phyloP scores from a whole-genome alignment of 2,888 invertebrate species.

The Bombyx huttoni region DNA sequence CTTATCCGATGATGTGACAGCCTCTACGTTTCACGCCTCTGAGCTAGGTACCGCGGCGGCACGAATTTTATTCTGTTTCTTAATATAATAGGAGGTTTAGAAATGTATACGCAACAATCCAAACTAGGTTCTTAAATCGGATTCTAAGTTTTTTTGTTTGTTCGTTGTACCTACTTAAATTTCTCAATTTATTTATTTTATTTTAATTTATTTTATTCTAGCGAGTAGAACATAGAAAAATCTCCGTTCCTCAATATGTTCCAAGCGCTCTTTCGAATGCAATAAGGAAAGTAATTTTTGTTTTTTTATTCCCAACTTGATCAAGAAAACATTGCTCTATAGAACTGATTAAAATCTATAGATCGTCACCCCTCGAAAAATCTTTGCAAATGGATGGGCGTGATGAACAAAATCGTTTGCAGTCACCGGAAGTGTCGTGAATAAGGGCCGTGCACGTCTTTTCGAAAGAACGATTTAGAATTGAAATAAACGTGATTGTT shows the following conservation, averaged over 20 bases:
- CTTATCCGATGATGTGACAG: constrained; percentile 29
- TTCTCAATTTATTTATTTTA: no score
- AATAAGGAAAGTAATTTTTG: no score
- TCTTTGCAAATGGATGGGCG: background rate
- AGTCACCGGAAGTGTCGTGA: background rate
- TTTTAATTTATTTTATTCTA: no score
- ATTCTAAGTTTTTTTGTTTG: background rate
- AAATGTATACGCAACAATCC: background rate
- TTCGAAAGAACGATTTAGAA: background rate
- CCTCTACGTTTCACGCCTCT: constrained; percentile 61
- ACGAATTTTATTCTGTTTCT: constrained; percentile 11
- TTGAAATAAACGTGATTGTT: no score
- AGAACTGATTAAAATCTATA: background rate
- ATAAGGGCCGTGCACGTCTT: background rate
- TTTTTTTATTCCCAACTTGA: no score
- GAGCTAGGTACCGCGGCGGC: constrained; percentile 31
- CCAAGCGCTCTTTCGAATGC: no score
- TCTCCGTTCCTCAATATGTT: no score
- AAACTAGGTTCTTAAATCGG: background rate
- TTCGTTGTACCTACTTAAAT: background rate
- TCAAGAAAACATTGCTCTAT: background rate
- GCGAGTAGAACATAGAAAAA: no score
- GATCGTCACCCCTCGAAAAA: background rate
- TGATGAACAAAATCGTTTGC: background rate
- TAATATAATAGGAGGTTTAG: background rate